Evolutionary conservation across 2,797 vertebrate genomes (phyloP).

Genomic region (Notamacropus eugenii): DNA sequence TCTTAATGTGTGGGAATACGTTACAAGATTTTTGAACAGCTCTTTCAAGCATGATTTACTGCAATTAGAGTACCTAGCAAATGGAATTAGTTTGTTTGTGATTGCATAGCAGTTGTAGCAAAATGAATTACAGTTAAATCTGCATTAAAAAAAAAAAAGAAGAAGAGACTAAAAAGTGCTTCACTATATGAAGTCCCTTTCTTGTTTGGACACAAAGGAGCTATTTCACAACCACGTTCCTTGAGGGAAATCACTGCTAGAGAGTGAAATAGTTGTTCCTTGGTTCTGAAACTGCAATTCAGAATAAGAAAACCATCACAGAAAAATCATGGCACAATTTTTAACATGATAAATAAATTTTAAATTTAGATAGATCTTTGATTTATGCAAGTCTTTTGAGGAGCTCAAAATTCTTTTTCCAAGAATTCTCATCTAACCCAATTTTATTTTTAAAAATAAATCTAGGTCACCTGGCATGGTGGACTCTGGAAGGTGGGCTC

Average conservation of each 20-base stretch:
- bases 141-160: no score
- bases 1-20: conserved; percentile 34
- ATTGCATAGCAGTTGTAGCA: conserved; percentile 1
- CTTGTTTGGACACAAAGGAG: background rate
- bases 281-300: conserved; percentile 8
- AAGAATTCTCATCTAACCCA: background rate
- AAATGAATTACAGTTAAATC: conserved; percentile 41
- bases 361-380: conserved; percentile 1
- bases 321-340: background rate
- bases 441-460: background rate
- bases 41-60: conserved; percentile 38
- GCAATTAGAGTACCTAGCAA: conserved; percentile 34
- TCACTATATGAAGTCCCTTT: background rate
- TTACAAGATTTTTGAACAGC: conserved; percentile 23
- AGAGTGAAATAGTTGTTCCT: conserved; percentile 21
- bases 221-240: background rate
- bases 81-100: conserved; percentile 41
- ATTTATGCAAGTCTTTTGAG: background rate
- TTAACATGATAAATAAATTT: conserved; percentile 26
- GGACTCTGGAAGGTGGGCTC: background rate
- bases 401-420: background rate
- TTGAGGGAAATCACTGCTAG: background rate
- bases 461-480: background rate
- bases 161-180: conserved; percentile 18
- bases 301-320: conserved; percentile 23